These are phyloP conservation scores for Drosophila suboccidentalis DNA, from an alignment of 2,888 invertebrate species.

Conservation along the genomic window DNA sequence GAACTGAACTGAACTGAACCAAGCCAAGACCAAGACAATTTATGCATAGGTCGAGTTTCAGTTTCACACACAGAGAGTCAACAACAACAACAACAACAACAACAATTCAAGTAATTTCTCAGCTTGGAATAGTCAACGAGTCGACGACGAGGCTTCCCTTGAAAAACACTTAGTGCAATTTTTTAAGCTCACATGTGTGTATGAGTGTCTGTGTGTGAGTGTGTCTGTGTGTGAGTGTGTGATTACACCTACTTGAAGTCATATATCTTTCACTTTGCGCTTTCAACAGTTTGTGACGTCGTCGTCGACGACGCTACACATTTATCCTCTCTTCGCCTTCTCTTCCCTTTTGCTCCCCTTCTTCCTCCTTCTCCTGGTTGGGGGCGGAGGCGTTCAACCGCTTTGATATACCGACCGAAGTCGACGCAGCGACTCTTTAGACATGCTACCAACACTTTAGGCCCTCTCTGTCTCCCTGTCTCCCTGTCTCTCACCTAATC, in stretches of 20 bases:
- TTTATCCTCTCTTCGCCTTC: conserved; percentile 45
- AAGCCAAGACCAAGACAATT: conserved; percentile 60
- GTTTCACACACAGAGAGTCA: conserved; percentile 37
- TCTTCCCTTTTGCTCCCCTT: neutral
- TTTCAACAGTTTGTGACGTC: conserved; percentile 81
- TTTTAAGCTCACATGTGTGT: conserved; percentile 51
- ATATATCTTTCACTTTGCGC: conserved; percentile 81
- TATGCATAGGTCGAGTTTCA: conserved; percentile 69
- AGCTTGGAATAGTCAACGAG: conserved; percentile 59
- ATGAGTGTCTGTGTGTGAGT: conserved; percentile 36
- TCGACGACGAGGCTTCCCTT: conserved; percentile 58
- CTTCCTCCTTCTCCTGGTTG: conserved; percentile 4
- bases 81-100: conserved; percentile 11
- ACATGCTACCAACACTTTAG: conserved; percentile 69
- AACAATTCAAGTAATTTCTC: conserved; percentile 64
- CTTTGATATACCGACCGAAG: conserved; percentile 75
- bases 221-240: conserved; percentile 50
- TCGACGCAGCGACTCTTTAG: conserved; percentile 56
- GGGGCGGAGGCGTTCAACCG: conserved; percentile 61
- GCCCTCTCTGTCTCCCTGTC: conserved; percentile 9
- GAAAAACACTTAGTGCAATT: conserved; percentile 75
- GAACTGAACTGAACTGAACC: conserved; percentile 9
- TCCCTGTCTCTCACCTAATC: neutral
- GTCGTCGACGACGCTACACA: conserved; percentile 64
- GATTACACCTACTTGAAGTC: conserved; percentile 80